phyloP scores from a whole-genome alignment of 1,140 invertebrate species.

The Oppia nitens region DNA sequence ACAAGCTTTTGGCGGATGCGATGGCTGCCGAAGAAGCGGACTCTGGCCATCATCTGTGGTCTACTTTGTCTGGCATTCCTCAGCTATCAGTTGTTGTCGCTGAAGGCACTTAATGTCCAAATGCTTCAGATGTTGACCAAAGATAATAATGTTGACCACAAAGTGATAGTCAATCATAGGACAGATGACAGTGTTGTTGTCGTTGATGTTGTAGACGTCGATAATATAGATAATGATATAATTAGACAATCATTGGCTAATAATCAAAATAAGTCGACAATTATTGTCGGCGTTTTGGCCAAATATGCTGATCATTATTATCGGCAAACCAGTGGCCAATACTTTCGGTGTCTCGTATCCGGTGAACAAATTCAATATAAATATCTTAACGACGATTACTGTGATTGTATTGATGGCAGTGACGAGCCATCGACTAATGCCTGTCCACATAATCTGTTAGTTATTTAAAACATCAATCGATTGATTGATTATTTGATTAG shows the following conservation, averaged over 20 bases:
- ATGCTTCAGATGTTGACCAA: not conserved
- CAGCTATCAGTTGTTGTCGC: not conserved
- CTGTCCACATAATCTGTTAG: conserved; percentile 37
- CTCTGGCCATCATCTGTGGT: not conserved
- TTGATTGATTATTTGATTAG: no score
- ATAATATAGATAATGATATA: not conserved
- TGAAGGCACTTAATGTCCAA: not conserved
- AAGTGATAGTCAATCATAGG: not conserved
- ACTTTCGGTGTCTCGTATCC: not conserved
- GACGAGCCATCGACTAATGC: conserved; percentile 19
- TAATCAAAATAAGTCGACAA: not conserved
- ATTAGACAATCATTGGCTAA: not conserved
- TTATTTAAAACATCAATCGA: no score
- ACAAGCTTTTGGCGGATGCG: no score
- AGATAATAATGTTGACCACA: no score
- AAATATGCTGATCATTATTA: no score
- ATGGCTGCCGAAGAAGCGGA: not conserved
- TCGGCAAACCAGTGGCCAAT: no score
- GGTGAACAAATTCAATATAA: conserved; percentile 48
- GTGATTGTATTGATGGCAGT: conserved; percentile 20
- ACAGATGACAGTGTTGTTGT: not conserved
- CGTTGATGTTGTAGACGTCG: not conserved
- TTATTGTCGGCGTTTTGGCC: not conserved
- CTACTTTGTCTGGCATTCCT: not conserved
- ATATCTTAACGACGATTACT: conserved; percentile 27